A percentile compares a stretch with the other conserved stretches of the same genome.
phyloP scores from a whole-genome alignment of 2,113 vertebrate species.

The Otocyon megalotis region DNA sequence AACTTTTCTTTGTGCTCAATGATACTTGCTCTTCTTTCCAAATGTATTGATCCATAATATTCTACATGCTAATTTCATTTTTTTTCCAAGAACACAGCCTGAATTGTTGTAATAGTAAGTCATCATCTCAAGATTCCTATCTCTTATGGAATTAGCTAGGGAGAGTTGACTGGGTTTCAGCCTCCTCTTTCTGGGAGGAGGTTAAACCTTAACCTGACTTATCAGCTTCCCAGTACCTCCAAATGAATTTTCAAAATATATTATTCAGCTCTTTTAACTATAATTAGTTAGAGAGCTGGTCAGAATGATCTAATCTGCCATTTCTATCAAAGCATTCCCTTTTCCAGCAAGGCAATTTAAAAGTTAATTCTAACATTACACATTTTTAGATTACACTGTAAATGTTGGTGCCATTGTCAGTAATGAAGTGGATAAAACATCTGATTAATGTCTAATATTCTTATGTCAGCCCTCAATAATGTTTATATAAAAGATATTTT shows the following conservation, averaged over 20 bases:
- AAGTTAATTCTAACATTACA: not conserved
- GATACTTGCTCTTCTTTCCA: not conserved
- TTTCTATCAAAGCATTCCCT: not conserved
- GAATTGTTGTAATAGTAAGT: not conserved
- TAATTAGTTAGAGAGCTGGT: not conserved
- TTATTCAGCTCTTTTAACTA: not conserved
- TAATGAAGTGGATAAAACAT: not conserved
- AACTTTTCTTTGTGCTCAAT: not conserved
- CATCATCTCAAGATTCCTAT: not conserved
- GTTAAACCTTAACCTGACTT: not conserved
- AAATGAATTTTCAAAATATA: not conserved
- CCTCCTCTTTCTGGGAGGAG: not conserved
- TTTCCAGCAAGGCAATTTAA: not conserved
- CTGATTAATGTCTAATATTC: not conserved
- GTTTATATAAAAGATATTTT: not conserved
- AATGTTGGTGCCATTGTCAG: not conserved
- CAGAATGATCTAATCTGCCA: not conserved
- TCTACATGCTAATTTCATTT: not conserved
- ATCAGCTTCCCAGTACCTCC: not conserved
- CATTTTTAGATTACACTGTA: not conserved
- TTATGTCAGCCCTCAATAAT: not conserved
- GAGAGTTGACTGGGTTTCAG: not conserved
- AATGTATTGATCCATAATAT: not conserved
- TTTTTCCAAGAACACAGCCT: not conserved
- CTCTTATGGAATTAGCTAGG: not conserved